These are phyloP conservation scores for Drosophila sordidula DNA, from an alignment of 2,888 invertebrate genomes.

Conservation along the genomic window DNA sequence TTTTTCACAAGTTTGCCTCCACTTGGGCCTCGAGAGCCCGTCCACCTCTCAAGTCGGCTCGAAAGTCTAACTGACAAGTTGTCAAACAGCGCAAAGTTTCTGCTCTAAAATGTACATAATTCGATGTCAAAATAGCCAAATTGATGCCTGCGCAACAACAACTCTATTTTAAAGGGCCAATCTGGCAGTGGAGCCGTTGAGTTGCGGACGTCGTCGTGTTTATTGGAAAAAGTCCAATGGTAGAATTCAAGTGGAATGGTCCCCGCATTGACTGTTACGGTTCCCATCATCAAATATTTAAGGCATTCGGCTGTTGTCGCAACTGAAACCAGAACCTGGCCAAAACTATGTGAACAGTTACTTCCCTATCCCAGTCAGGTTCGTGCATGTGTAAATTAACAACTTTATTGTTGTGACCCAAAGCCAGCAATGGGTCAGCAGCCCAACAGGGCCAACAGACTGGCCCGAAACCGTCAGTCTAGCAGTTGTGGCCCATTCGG, in stretches of 20 bases:
- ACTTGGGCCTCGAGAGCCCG: constrained; percentile 9
- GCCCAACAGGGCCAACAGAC: constrained; percentile 6
- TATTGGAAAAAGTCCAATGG: constrained; percentile 8
- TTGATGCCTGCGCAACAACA: constrained; percentile 38
- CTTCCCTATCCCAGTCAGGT: constrained; percentile 9
- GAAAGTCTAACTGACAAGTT: constrained; percentile 47
- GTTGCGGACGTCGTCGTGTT: constrained; percentile 12
- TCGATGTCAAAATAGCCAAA: constrained; percentile 62
- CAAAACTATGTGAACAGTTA: constrained; percentile 16
- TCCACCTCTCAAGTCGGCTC: constrained; percentile 23
- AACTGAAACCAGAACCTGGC: constrained; percentile 15
- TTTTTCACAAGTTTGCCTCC: constrained; percentile 9
- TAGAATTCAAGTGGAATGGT: constrained; percentile 12
- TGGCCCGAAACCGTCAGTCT: constrained; percentile 17
- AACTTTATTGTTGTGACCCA: constrained; percentile 63
- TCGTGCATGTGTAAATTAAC: constrained; percentile 70
- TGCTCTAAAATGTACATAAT: constrained; percentile 69
- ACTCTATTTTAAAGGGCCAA: constrained; percentile 32
- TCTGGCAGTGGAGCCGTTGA: constrained; percentile 9
- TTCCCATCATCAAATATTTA: constrained; percentile 78
- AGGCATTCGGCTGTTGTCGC: constrained; percentile 20
- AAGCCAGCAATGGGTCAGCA: constrained; percentile 52
- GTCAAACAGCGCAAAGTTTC: constrained; percentile 52
- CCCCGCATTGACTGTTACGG: constrained; percentile 47
- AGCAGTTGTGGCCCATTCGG: constrained; percentile 1